A percentile compares a stretch with the other conserved stretches of the same genome.
Conservation (phyloP, 2,797 vertebrate genomes). For the Protosalanx chinensis region DNA sequence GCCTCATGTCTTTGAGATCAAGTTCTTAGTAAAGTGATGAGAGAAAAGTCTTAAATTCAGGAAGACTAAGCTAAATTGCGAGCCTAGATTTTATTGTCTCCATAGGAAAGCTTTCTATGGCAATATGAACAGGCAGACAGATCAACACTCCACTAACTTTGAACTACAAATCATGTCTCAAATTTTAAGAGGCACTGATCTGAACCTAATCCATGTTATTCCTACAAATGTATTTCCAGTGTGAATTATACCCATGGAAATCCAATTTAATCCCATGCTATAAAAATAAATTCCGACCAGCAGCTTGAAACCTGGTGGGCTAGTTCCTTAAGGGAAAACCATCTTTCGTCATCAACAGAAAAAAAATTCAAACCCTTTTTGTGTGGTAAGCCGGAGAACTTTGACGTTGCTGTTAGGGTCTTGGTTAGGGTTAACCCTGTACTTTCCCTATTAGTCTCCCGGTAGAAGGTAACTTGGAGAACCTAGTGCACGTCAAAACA, state of each 20-base stretch:
- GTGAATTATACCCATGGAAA: slow-evolving; percentile 24
- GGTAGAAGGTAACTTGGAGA: slow-evolving; percentile 20
- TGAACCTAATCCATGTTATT: slow-evolving; percentile 17
- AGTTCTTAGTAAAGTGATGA: neutral
- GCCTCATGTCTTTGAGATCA: neutral
- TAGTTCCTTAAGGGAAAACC: slow-evolving; percentile 1
- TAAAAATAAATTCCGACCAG: neutral
- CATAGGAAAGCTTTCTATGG: too few species aligned
- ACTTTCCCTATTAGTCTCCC: slow-evolving; percentile 8
- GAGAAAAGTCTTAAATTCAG: too few species aligned
- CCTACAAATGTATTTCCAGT: slow-evolving; percentile 20
- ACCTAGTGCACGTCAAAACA: slow-evolving; percentile 36
- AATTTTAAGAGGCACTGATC: slow-evolving; percentile 1
- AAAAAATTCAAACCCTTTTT: slow-evolving; percentile 30
- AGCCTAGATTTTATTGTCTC: too few species aligned
- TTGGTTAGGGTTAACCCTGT: slow-evolving; percentile 20
- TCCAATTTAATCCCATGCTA: slow-evolving; percentile 2
- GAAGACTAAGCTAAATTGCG: too few species aligned
- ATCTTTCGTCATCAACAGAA: slow-evolving; percentile 13
- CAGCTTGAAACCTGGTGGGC: neutral
- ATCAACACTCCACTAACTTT: too few species aligned
- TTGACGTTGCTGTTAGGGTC: neutral
- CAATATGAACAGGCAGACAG: too few species aligned
- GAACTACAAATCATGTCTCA: too few species aligned
- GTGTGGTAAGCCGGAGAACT: slow-evolving; percentile 21